Conservation (phyloP, 53 echinoderm and acorn worm genomes). For the Crossaster papposus region DNA sequence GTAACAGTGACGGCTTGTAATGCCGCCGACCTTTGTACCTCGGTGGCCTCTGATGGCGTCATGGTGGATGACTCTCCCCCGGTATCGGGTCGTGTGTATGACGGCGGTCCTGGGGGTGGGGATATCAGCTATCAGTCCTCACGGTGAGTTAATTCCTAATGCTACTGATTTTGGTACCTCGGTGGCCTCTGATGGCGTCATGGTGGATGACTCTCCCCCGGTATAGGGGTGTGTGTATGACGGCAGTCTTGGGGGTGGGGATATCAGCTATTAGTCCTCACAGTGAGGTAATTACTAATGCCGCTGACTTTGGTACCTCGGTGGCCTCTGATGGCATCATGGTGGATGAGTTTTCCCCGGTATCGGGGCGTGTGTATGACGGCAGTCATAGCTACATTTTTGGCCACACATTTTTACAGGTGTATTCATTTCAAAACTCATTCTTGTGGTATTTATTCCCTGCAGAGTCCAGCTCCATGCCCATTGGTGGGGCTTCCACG, state of each 20-base stretch:
- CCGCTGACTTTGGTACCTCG: too few species aligned
- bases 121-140: conserved; percentile 27
- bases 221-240: too few species aligned
- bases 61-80: conserved; percentile 37
- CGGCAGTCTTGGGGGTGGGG: too few species aligned
- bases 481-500: conserved; percentile 74
- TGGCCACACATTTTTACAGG: background rate
- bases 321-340: too few species aligned
- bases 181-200: too few species aligned
- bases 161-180: too few species aligned
- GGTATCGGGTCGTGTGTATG: conserved; percentile 24
- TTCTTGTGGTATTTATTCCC: background rate
- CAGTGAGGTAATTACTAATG: too few species aligned
- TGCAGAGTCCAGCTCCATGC: conserved; percentile 43
- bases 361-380: too few species aligned
- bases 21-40: conserved; percentile 63
- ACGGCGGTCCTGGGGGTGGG: conserved; percentile 6
- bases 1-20: conserved; percentile 57
- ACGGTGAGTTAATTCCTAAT: conserved; percentile 17
- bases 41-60: conserved; percentile 60
- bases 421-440: background rate
- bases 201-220: too few species aligned
- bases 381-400: too few species aligned
- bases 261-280: too few species aligned
- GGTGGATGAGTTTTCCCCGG: too few species aligned